phyloP scores from a whole-genome alignment of 1,140 invertebrate genomes.

The Drosophila bocki region DNA sequence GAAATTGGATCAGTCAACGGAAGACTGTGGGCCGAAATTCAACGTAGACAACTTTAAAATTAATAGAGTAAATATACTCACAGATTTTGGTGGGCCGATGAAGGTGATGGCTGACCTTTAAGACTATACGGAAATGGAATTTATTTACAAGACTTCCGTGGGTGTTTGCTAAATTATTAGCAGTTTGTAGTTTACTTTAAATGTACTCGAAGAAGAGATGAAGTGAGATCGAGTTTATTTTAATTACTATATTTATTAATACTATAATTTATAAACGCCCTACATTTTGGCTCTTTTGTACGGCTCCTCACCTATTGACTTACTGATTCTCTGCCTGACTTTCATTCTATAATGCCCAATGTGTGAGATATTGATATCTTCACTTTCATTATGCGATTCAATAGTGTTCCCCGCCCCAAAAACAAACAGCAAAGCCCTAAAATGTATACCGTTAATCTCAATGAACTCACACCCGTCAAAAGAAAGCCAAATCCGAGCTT shows the following conservation, averaged over 20 bases:
- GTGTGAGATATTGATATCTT: slow-evolving; percentile 2
- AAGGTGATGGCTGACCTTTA: slow-evolving; percentile 1
- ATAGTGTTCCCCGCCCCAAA: background rate
- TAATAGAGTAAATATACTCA: slow-evolving; percentile 28
- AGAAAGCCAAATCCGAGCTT: slow-evolving; percentile 58
- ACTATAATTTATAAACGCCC: background rate
- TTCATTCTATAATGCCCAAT: background rate
- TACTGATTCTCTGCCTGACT: background rate
- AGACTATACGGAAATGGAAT: slow-evolving; percentile 16
- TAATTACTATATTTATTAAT: background rate
- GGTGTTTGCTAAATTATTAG: background rate
- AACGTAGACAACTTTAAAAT: slow-evolving; percentile 13
- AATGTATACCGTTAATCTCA: slow-evolving; percentile 39
- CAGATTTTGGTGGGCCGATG: background rate
- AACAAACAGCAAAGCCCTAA: background rate
- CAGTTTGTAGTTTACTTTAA: background rate
- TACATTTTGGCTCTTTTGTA: background rate
- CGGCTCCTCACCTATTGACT: background rate
- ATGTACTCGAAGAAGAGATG: too few species aligned
- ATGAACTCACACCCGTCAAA: slow-evolving; percentile 32
- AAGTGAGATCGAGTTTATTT: too few species aligned
- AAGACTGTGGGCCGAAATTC: slow-evolving; percentile 15
- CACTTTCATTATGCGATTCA: slow-evolving; percentile 27
- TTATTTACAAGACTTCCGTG: slow-evolving; percentile 20
- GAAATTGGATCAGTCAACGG: slow-evolving; percentile 61